Evolutionary conservation across 2,888 invertebrate species (phyloP), one percentile per base, ranked within the genome.

Genomic region (Morpho deidamia): DNA sequence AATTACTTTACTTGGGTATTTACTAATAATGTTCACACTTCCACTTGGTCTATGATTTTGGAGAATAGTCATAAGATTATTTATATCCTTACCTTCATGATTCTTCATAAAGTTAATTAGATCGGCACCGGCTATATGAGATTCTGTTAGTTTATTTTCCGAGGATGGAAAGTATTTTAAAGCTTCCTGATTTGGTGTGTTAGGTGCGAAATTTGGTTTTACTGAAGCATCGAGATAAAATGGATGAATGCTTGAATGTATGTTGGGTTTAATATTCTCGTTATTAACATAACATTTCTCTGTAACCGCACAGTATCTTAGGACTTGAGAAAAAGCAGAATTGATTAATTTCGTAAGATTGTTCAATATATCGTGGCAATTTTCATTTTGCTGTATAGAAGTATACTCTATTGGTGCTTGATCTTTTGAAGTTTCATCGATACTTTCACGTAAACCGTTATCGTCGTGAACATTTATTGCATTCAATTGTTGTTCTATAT

Each of bases 1-100:
- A 23, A 23, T 5, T 23, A 23, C 23, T 39, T 7, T 39, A 11
- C 14, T 50, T 7, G 39, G 14, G 42, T 7, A 39, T 8, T 39
- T 37, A 8, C 7, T 23, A 3, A 12, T 8, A n/a, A 32, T 32
- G 37, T 50, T n/a, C 12, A 5, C 8, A 11, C 2, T 37, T 14
- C 23, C 43, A 51, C 43, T 53, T 40, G 56, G 51, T 42, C 39
- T 55, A 44, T 54, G 40, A 50, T 52, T 51, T 53, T 55, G 49
- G 9, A 57, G 46, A 35, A 52, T 40, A 9, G 46, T 50, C 33
- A 53, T 53, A 8, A 57, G 37, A 40, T 57, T 48, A 10, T 51
- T 40, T 9, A 40, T 9, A 44, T 44, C 52, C 11, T 40, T 12
- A 14, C 32, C 32, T 38, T 43, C 11, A 34, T 53, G 32, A 39